A percentile compares a stretch with the other conserved stretches of the same genome.
Conservation (phyloP, 2,113 vertebrate species). For the Illadopsis cleaveri region DNA sequence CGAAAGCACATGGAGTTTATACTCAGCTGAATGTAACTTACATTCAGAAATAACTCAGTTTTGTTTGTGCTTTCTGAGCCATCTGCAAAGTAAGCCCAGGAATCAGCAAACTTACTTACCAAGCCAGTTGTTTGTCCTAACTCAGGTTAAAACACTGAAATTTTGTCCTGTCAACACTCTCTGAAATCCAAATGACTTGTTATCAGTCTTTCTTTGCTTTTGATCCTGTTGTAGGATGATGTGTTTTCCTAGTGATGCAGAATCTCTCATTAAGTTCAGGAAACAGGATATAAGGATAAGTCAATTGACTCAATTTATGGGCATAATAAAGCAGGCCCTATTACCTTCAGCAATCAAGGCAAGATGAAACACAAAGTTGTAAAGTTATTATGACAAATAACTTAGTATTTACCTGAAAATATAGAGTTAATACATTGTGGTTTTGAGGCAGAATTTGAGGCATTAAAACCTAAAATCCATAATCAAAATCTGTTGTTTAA, state of each 20-base stretch:
- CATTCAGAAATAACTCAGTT: background rate
- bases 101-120: slow-evolving; percentile 6
- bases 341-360: slow-evolving; percentile 79
- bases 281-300: slow-evolving; percentile 88
- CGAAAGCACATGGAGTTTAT: background rate
- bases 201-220: slow-evolving; percentile 77
- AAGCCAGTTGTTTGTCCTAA: slow-evolving; percentile 60
- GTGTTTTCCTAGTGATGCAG: slow-evolving; percentile 84
- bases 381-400: slow-evolving; percentile 80
- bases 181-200: slow-evolving; percentile 76
- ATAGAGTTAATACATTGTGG: slow-evolving; percentile 72
- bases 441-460: slow-evolving; percentile 71
- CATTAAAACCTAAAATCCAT: slow-evolving; percentile 74
- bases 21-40: background rate
- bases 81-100: slow-evolving; percentile 4
- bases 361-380: slow-evolving; percentile 80
- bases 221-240: slow-evolving; percentile 81
- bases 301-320: slow-evolving; percentile 87
- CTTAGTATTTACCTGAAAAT: slow-evolving; percentile 76
- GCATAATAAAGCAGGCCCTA: slow-evolving; percentile 80
- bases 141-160: slow-evolving; percentile 67
- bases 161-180: slow-evolving; percentile 69
- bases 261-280: slow-evolving; percentile 87
- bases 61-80: background rate
- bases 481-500: slow-evolving; percentile 68